Evolutionary conservation across 2,113 vertebrate species (phyloP), one percentile per base, ranked within the genome.

Genomic region (Gymnocephalus cernua): DNA sequence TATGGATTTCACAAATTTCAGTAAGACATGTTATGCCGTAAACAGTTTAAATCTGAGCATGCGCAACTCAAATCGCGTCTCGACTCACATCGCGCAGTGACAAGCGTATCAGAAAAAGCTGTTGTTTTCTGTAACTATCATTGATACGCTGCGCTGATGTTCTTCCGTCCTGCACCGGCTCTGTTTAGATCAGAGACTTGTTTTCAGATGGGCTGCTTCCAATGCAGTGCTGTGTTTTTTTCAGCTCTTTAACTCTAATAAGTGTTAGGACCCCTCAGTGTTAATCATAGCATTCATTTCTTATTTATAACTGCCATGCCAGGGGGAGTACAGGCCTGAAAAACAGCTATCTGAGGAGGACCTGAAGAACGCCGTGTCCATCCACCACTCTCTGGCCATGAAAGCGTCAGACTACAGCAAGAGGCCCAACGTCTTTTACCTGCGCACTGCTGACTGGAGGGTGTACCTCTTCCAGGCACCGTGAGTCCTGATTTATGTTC

Each of bases 391-490:
- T 0, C 94, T 99, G 83, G 98, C 98, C 86, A 98, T 97, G 0
- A 96, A 96, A 3, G 98, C 98, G 0, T 96, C 95, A 0, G 98
- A 99, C 95, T 99, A 99, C 93, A 98, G 95, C 96, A 99, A 99
- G 92, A 94, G 97, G 69, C 97, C 98, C 51, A 97, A 99, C 0
- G 98, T 99, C 57, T 99, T 99, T 94, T 99, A 99, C 95, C 96
- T 99, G 91, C 96, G 97, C 89, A 99, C 98, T 0, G 97, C 98
- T 0, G 98, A 99, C 94, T 99, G 98, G 98, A 96, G 98, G 73
- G 96, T 99, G 47, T 99, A 99, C 89, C 97, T 99, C 65, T 98
- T 99, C 92, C 98, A 99, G 95, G 98, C 98, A 16, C 96, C 96
- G 98, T 99, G 92, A 95, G 95, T 93, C 58, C 23, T 38, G 19